Percentiles rank a stretch among this genome's conserved stretches.
phyloP scores from a whole-genome alignment of 2,113 vertebrate genomes.

The Monarcha castaneiventris region DNA sequence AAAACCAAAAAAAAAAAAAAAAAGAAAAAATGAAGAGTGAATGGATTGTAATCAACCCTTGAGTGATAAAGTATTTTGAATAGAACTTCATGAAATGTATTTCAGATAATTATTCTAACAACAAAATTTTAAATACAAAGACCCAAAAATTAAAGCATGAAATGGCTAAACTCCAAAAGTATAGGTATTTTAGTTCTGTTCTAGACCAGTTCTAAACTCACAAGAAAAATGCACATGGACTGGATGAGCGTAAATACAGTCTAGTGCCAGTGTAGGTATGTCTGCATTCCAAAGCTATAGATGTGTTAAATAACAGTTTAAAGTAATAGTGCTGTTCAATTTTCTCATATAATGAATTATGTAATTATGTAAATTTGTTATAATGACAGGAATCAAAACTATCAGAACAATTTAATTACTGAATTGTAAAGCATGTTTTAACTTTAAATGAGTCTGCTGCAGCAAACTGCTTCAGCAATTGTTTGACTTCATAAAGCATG shows the following conservation, averaged over 20 bases:
- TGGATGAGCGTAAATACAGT: neutral
- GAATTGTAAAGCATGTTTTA: neutral
- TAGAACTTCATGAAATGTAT: neutral
- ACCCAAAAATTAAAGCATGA: neutral
- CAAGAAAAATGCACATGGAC: neutral
- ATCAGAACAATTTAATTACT: neutral
- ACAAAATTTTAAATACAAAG: neutral
- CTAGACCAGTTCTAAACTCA: neutral
- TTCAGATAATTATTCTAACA: neutral
- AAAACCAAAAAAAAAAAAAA: neutral
- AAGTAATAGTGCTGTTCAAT: neutral
- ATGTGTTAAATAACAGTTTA: neutral
- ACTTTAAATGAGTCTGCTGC: neutral
- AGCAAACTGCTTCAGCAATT: neutral
- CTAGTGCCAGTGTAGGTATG: neutral
- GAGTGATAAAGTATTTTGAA: neutral
- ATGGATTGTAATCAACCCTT: neutral
- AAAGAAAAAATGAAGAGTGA: neutral
- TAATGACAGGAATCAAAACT: neutral
- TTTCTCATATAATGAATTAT: neutral
- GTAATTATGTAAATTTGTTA: neutral
- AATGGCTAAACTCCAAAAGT: neutral
- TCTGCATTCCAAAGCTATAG: neutral
- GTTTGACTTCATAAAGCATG: neutral
- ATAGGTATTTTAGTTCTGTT: neutral